Conservation (phyloP, 1,140 invertebrate genomes). For the Trissolcus basalis region DNA sequence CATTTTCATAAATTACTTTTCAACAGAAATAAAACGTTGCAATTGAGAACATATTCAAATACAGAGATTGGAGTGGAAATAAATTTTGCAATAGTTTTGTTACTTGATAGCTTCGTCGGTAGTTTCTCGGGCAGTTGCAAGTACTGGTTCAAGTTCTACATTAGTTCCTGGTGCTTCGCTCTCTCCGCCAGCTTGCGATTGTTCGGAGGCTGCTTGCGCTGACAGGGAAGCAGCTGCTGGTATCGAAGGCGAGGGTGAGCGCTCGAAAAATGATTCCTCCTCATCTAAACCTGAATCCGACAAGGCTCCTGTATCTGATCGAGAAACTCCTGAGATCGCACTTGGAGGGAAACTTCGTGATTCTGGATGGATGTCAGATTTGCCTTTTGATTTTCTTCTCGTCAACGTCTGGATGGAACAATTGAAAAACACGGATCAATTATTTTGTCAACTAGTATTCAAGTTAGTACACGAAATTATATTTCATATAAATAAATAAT, state of each 20-base stretch:
- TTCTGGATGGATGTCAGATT: constrained; percentile 62
- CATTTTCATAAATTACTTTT: no score
- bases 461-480: no score
- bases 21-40: no score
- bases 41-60: no score
- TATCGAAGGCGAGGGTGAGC: constrained; percentile 59
- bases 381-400: constrained; percentile 66
- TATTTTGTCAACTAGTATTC: no score
- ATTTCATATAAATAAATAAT: no score
- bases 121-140: constrained; percentile 33
- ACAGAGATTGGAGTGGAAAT: no score
- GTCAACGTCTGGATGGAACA: constrained; percentile 65
- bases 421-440: neutral
- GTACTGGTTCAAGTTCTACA: constrained; percentile 35
- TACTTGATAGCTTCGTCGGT: constrained; percentile 67
- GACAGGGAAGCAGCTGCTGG: constrained; percentile 50
- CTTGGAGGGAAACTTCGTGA: constrained; percentile 73
- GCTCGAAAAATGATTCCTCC: constrained; percentile 71
- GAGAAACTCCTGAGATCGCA: constrained; percentile 58
- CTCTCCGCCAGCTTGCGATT: constrained; percentile 47
- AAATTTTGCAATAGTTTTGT: constrained; percentile 21
- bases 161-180: constrained; percentile 32
- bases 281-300: constrained; percentile 60
- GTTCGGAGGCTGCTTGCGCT: constrained; percentile 44
- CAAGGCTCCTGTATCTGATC: constrained; percentile 47